Conservation (phyloP, 2,113 vertebrate species). For the Eulacestoma nigropectus region DNA sequence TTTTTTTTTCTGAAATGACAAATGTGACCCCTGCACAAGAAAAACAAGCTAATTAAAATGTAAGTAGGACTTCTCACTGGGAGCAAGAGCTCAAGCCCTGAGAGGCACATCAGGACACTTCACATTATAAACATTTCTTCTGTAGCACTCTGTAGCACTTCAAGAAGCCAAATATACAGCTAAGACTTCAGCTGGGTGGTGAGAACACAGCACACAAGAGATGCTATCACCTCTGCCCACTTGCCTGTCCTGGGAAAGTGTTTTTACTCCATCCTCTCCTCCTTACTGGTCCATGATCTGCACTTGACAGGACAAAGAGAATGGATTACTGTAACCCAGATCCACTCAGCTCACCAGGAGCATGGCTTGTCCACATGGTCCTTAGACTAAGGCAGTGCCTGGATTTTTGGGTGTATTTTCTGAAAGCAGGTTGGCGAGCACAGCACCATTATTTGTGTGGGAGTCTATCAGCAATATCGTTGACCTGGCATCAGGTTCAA, state of each 20-base stretch:
- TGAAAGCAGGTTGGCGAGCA: neutral
- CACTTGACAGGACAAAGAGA: neutral
- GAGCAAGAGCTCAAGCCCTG: neutral
- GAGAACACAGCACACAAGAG: neutral
- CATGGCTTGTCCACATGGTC: neutral
- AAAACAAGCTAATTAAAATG: slow-evolving; percentile 11
- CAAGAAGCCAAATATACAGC: neutral
- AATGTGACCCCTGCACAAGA: neutral
- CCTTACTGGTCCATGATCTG: neutral
- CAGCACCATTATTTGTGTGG: neutral
- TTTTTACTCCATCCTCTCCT: neutral
- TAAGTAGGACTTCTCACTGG: neutral
- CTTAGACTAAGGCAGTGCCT: neutral
- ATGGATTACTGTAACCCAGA: neutral
- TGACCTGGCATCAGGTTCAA: neutral
- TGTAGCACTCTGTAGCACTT: neutral
- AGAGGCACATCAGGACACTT: neutral
- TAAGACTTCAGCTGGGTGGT: neutral
- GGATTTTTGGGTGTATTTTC: neutral
- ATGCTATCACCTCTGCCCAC: neutral
- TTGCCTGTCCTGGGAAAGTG: neutral
- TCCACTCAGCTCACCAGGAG: neutral
- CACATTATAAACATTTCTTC: neutral
- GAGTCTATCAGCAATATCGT: neutral
- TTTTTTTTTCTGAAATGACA: neutral